These are phyloP conservation scores for Pinna nobilis DNA, from an alignment of 1,140 invertebrate species.

Conservation along the genomic window DNA sequence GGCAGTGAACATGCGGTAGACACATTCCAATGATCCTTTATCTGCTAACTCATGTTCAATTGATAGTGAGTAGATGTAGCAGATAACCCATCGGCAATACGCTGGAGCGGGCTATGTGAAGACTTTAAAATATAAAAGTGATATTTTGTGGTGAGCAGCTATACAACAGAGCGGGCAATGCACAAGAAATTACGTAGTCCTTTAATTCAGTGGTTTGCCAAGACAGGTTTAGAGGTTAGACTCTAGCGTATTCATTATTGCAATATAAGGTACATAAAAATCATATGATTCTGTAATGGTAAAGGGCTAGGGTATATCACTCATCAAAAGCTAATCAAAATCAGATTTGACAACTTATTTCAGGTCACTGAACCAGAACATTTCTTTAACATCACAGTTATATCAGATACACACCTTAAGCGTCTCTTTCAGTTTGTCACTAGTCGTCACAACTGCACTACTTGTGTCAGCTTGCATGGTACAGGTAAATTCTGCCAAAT, in stretches of 20 bases:
- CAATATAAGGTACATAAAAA: background rate
- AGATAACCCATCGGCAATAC: too few species aligned
- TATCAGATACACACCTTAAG: constrained; percentile 77
- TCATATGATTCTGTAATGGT: background rate
- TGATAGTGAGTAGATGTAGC: too few species aligned
- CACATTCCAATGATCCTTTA: too few species aligned
- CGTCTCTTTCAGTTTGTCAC: constrained; percentile 81
- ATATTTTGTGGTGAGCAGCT: too few species aligned
- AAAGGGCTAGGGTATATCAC: too few species aligned
- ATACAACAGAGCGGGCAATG: too few species aligned
- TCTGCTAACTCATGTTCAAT: too few species aligned
- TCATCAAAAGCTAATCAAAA: background rate
- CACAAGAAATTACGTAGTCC: too few species aligned
- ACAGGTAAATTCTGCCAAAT: constrained; percentile 82
- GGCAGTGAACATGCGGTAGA: too few species aligned
- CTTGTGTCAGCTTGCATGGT: constrained; percentile 83
- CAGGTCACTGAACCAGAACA: background rate
- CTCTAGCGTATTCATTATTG: background rate
- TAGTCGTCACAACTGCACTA: constrained; percentile 80
- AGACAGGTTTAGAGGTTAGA: background rate
- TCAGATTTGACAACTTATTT: background rate
- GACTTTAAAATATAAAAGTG: too few species aligned
- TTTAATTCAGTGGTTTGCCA: too few species aligned
- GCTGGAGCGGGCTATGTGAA: too few species aligned
- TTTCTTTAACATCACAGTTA: background rate